Percentiles rank a stretch among this genome's conserved stretches.
Evolutionary conservation across 1,140 invertebrate genomes (phyloP).

Genomic region (Drosophila ercepeae): DNA sequence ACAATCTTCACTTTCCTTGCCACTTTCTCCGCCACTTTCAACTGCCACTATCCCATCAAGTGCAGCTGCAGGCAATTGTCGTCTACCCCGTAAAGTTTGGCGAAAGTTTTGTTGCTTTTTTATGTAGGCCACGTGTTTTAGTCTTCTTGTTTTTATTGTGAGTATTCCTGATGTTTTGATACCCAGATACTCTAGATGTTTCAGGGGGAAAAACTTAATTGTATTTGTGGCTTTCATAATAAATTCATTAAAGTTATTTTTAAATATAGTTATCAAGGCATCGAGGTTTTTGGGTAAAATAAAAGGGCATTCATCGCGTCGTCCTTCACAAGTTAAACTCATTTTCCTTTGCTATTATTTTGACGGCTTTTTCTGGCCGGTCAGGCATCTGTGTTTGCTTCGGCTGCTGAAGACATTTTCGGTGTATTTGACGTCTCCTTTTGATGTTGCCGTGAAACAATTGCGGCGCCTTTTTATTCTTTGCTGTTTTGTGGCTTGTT

Average conservation of each 20-base stretch:
- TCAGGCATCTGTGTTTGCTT: constrained; percentile 1
- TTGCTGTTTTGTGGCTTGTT: constrained; percentile 6
- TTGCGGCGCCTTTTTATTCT: constrained; percentile 35
- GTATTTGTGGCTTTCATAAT: neutral
- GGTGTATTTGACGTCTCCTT: constrained; percentile 57
- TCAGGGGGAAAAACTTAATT: neutral
- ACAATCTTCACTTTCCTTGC: neutral
- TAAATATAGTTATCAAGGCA: neutral
- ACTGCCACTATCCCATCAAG: neutral
- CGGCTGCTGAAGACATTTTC: constrained; percentile 58
- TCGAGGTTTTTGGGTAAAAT: neutral
- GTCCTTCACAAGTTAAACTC: constrained; percentile 1
- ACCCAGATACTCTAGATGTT: constrained; percentile 11
- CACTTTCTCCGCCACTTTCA: neutral
- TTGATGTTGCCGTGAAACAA: constrained; percentile 61
- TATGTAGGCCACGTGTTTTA: constrained; percentile 63
- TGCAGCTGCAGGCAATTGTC: constrained; percentile 73
- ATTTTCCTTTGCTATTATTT: neutral
- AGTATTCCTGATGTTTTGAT: constrained; percentile 40
- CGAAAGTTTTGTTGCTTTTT: constrained; percentile 40
- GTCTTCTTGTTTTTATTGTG: constrained; percentile 58
- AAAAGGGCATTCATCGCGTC: constrained; percentile 8
- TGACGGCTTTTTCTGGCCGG: constrained; percentile 1
- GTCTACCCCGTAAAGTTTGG: constrained; percentile 52
- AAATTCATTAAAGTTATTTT: neutral